Percentiles rank a stretch among this genome's conserved stretches.
Evolutionary conservation across 2,797 vertebrate species (phyloP).

Genomic region (Menidia menidia): DNA sequence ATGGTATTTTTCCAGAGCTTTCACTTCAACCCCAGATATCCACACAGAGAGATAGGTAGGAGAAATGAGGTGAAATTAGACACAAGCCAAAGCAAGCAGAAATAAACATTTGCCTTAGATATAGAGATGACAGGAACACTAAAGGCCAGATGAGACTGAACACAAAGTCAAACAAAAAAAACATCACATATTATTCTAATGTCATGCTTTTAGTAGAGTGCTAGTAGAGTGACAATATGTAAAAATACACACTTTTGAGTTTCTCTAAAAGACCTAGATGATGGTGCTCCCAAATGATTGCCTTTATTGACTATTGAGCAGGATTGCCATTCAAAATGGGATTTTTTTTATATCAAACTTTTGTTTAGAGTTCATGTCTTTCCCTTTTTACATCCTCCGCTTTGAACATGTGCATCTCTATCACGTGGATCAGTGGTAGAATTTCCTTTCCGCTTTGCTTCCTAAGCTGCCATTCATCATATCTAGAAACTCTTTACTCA

Average conservation of each 20-base stretch:
- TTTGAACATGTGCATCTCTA: slow-evolving; percentile 36
- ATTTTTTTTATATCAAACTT: slow-evolving; percentile 25
- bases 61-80: slow-evolving; percentile 59
- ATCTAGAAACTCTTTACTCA: slow-evolving; percentile 1
- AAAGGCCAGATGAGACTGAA: slow-evolving; percentile 35
- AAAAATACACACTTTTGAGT: slow-evolving; percentile 4
- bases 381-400: slow-evolving; percentile 37
- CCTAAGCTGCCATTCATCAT: slow-evolving; percentile 12
- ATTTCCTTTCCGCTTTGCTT: slow-evolving; percentile 55
- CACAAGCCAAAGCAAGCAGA: slow-evolving; percentile 46
- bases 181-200: slow-evolving; percentile 16
- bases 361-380: slow-evolving; percentile 17
- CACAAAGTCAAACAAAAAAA: slow-evolving; percentile 18
- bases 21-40: slow-evolving; percentile 46
- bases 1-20: slow-evolving; percentile 58
- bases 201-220: background rate
- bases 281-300: too few species aligned
- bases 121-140: slow-evolving; percentile 49
- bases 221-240: background rate
- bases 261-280: background rate
- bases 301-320: background rate
- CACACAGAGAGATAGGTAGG: slow-evolving; percentile 32
- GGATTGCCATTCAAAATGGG: background rate
- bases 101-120: slow-evolving; percentile 58
- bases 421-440: slow-evolving; percentile 40